Evolutionary conservation across 2,888 invertebrate genomes (phyloP).

Genomic region (Hartigia nigra): DNA sequence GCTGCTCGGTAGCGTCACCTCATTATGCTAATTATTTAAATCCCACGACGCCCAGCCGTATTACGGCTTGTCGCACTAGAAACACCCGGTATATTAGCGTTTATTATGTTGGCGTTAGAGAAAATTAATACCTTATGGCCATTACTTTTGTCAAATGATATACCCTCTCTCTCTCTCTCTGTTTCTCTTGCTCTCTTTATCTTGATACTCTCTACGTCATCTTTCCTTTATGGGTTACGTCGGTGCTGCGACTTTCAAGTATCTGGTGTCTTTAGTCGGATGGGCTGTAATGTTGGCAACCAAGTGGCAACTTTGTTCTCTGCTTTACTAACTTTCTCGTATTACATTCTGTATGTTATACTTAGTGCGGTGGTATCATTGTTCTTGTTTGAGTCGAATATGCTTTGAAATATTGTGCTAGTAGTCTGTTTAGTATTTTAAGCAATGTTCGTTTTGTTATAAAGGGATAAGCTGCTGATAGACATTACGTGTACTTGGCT

Average conservation of each 20-base stretch:
- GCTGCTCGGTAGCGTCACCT: slow-evolving; percentile 44
- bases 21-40: slow-evolving; percentile 63
- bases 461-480: not conserved
- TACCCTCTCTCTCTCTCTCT: not conserved
- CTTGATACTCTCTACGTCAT: not conserved
- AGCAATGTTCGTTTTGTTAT: not conserved
- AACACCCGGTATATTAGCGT: slow-evolving; percentile 4
- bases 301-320: not conserved
- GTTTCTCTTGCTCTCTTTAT: not conserved
- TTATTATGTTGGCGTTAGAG: slow-evolving; percentile 4
- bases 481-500: not conserved
- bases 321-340: not conserved
- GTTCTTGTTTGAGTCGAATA: not conserved
- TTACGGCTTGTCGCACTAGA: not conserved
- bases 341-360: not conserved
- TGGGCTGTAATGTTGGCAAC: not conserved
- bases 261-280: not conserved
- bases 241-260: not conserved
- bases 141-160: slow-evolving; percentile 3
- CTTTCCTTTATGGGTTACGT: not conserved
- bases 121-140: not conserved
- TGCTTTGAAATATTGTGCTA: not conserved
- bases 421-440: not conserved
- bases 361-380: not conserved
- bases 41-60: slow-evolving; percentile 30